These are phyloP conservation scores for Eumacrocentrus americanus DNA, from an alignment of 2,888 invertebrate species.

Conservation along the genomic window DNA sequence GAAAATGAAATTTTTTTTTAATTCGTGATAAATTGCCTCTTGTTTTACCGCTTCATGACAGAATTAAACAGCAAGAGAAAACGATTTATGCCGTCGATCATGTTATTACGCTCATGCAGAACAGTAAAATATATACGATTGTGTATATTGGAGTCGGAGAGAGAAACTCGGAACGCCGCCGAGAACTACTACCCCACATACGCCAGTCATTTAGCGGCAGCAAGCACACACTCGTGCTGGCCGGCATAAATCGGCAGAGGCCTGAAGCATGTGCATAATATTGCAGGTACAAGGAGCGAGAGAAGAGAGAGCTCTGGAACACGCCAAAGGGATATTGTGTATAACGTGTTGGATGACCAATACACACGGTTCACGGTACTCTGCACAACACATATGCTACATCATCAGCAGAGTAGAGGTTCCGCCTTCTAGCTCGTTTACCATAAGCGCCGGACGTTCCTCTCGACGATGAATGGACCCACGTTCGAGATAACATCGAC, in stretches of 20 bases:
- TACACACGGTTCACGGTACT: conserved; percentile 18
- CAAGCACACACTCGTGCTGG: conserved; percentile 10
- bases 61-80: no score
- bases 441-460: conserved; percentile 15
- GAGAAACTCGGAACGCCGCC: conserved; percentile 8
- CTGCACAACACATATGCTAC: no score
- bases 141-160: conserved; percentile 4
- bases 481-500: conserved; percentile 12
- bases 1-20: no score
- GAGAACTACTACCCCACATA: conserved; percentile 34
- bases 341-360: neutral
- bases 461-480: conserved; percentile 16
- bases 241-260: conserved; percentile 11
- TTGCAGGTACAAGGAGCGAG: neutral
- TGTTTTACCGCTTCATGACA: no score
- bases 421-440: conserved; percentile 18
- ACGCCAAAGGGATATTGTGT: conserved; percentile 14
- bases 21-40: no score
- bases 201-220: conserved; percentile 31
- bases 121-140: neutral
- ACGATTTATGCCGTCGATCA: no score
- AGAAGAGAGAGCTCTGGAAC: conserved; percentile 10
- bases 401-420: no score
- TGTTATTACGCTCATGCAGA: no score
- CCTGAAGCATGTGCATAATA: conserved; percentile 20